A percentile compares a stretch with the other conserved stretches of the same genome.
Conservation (phyloP, 2,113 vertebrate species). For the Pedetes capensis region DNA sequence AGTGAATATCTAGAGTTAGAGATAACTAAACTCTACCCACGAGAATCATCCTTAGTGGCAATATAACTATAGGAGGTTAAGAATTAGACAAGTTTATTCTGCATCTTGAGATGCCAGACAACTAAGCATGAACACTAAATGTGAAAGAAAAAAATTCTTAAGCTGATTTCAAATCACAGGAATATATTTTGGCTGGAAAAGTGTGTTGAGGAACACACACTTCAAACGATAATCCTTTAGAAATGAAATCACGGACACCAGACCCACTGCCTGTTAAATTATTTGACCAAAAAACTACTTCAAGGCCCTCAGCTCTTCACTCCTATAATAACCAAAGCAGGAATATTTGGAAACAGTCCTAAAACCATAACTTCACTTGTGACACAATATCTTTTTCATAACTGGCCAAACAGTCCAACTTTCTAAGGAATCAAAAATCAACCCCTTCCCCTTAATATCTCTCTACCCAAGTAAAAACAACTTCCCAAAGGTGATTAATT, state of each 20-base stretch:
- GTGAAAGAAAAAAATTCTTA: constrained; percentile 73
- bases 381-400: constrained; percentile 56
- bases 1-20: constrained; percentile 45
- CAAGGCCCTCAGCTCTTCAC: constrained; percentile 21
- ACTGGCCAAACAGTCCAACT: constrained; percentile 53
- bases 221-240: constrained; percentile 72
- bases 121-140: constrained; percentile 48
- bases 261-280: constrained; percentile 64
- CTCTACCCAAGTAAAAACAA: constrained; percentile 4
- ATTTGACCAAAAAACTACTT: constrained; percentile 60
- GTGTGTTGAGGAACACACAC: constrained; percentile 33
- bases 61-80: constrained; percentile 43
- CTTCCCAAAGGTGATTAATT: constrained; percentile 5
- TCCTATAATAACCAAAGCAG: constrained; percentile 32
- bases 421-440: constrained; percentile 51
- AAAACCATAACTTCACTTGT: constrained; percentile 50
- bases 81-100: constrained; percentile 57
- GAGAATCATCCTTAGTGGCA: constrained; percentile 51
- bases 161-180: constrained; percentile 62
- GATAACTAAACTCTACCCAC: constrained; percentile 39
- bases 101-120: constrained; percentile 43
- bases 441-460: constrained; percentile 28
- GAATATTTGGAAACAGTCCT: constrained; percentile 61
- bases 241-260: constrained; percentile 69
- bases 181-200: constrained; percentile 71